phyloP scores from a whole-genome alignment of 2,797 vertebrate species.

The Scyliorhinus canicula region DNA sequence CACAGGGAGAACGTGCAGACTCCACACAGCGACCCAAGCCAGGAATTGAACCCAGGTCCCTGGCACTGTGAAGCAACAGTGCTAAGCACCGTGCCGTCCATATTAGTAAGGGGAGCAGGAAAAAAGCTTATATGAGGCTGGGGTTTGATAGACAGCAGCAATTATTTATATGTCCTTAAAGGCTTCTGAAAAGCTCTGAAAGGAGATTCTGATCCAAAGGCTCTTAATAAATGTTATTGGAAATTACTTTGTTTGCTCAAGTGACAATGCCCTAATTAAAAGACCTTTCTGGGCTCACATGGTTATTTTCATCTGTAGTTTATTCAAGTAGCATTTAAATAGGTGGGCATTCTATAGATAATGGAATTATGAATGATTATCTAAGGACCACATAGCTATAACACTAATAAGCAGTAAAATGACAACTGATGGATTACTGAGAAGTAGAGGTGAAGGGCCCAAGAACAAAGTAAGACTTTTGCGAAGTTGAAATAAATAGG shows the following conservation, averaged over 20 bases:
- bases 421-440: not conserved
- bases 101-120: constrained; percentile 40
- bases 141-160: not conserved
- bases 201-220: not conserved
- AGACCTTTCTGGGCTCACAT: not conserved
- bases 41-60: too few relatives aligned
- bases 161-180: not conserved
- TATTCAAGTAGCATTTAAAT: not conserved
- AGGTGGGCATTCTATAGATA: not conserved
- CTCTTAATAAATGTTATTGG: not conserved
- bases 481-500: not conserved
- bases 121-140: not conserved
- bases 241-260: not conserved
- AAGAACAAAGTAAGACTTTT: not conserved
- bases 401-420: not conserved
- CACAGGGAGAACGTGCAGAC: too few relatives aligned
- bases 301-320: not conserved
- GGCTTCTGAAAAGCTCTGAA: not conserved
- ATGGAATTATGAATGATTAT: not conserved
- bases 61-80: too few relatives aligned
- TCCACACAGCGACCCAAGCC: too few relatives aligned
- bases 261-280: not conserved
- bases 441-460: not conserved
- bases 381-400: too few relatives aligned
- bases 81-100: too few relatives aligned